A percentile compares a stretch with the other conserved stretches of the same genome.
Evolutionary conservation across 1,140 invertebrate species (phyloP).

Genomic region (Drosophila parabipectinata): DNA sequence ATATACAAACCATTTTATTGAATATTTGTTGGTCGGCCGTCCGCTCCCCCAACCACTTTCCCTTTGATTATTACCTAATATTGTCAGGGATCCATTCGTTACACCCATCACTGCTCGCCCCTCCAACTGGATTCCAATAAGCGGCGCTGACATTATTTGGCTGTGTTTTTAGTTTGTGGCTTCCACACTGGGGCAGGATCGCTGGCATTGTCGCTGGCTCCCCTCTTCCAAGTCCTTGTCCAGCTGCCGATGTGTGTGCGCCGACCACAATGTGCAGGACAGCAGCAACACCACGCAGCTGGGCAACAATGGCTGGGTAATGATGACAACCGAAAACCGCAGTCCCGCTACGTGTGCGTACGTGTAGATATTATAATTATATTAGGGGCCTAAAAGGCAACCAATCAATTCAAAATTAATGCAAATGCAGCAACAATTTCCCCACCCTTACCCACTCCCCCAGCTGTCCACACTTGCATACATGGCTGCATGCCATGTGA

Average conservation of each 20-base stretch:
- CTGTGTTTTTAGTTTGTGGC: slow-evolving; percentile 48
- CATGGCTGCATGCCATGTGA: slow-evolving; percentile 27
- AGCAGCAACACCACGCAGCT: slow-evolving; percentile 23
- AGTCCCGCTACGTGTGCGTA: slow-evolving; percentile 38
- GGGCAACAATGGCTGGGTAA: slow-evolving; percentile 70
- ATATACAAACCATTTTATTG: slow-evolving; percentile 44
- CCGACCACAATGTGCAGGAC: slow-evolving; percentile 65
- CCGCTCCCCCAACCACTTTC: background rate
- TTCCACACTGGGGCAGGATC: slow-evolving; percentile 32
- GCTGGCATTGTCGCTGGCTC: slow-evolving; percentile 11
- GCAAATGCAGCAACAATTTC: slow-evolving; percentile 79
- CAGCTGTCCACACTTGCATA: slow-evolving; percentile 3
- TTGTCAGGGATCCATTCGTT: slow-evolving; percentile 29
- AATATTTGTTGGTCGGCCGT: slow-evolving; percentile 18
- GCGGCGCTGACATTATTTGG: slow-evolving; percentile 31
- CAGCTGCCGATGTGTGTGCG: slow-evolving; percentile 15
- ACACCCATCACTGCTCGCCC: slow-evolving; percentile 7
- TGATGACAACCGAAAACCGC: slow-evolving; percentile 79
- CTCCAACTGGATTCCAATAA: slow-evolving; percentile 3
- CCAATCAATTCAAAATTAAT: slow-evolving; percentile 83
- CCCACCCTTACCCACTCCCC: background rate
- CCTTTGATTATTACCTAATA: slow-evolving; percentile 27
- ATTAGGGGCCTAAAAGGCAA: slow-evolving; percentile 77
- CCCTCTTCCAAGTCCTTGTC: slow-evolving; percentile 37
- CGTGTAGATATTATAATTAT: slow-evolving; percentile 75